Percentiles rank a stretch among this genome's conserved stretches.
These are phyloP conservation scores for Syngnathoides biaculeatus DNA, from an alignment of 2,113 vertebrate genomes.

Conservation along the genomic window DNA sequence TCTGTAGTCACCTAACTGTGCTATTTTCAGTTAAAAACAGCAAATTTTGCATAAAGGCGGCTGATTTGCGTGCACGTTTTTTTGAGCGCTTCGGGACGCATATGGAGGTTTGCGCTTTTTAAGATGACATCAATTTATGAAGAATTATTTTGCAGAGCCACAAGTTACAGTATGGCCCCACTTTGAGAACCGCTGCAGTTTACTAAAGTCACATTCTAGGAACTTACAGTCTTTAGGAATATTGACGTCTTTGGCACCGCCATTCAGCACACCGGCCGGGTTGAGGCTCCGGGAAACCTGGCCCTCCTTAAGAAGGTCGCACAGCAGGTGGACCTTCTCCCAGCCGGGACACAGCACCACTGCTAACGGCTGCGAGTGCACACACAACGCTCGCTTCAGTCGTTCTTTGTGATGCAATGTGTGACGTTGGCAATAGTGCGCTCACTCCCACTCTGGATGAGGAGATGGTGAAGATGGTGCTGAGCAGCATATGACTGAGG, in stretches of 20 bases:
- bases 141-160: no score
- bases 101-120: no score
- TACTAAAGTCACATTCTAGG: background rate
- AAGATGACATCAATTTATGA: no score
- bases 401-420: background rate
- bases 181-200: no score
- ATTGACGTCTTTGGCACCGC: conserved; percentile 73
- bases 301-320: conserved; percentile 72
- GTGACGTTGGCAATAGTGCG: background rate
- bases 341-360: conserved; percentile 85
- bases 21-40: no score
- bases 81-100: no score
- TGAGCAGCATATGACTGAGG: conserved; percentile 77
- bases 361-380: conserved; percentile 76
- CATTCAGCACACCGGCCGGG: conserved; percentile 74
- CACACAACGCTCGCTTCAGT: background rate
- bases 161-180: no score
- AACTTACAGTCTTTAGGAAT: conserved; percentile 82
- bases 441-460: conserved; percentile 78
- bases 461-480: conserved; percentile 38
- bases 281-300: conserved; percentile 58
- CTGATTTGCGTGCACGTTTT: no score
- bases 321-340: conserved; percentile 83
- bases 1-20: no score
- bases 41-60: no score